These are phyloP conservation scores for Micrastur ruficollis DNA, from an alignment of 2,797 vertebrate species.

Conservation along the genomic window DNA sequence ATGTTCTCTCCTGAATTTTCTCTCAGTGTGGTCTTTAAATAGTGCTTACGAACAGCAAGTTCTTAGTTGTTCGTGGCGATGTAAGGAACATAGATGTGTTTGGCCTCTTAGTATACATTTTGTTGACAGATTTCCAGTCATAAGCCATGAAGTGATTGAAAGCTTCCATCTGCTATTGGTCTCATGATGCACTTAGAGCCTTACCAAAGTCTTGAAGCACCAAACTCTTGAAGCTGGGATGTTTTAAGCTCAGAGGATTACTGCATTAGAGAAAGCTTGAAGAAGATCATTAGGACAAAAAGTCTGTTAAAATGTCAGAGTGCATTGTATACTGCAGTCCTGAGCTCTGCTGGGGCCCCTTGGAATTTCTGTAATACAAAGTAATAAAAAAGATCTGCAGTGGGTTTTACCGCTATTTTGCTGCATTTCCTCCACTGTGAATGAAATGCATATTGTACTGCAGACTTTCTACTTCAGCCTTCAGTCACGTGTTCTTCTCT, in stretches of 20 bases:
- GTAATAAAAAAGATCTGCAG: neutral
- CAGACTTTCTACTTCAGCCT: neutral
- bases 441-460: neutral
- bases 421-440: neutral
- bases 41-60: neutral
- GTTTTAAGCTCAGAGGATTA: neutral
- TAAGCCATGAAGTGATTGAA: neutral
- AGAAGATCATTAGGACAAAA: constrained; percentile 1
- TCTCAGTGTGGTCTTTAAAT: neutral
- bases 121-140: neutral
- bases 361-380: constrained; percentile 20
- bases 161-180: neutral
- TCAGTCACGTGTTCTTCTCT: neutral
- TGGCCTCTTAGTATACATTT: neutral
- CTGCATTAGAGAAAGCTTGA: neutral
- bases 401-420: neutral
- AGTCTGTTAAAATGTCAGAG: constrained; percentile 25
- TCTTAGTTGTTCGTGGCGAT: neutral
- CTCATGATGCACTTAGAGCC: neutral
- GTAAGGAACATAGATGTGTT: neutral
- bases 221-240: neutral
- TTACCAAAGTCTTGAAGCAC: neutral
- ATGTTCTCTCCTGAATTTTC: neutral
- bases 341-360: neutral
- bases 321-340: neutral